Conservation (phyloP, 2,113 vertebrate species). For the Cyprinodon tularosa region DNA sequence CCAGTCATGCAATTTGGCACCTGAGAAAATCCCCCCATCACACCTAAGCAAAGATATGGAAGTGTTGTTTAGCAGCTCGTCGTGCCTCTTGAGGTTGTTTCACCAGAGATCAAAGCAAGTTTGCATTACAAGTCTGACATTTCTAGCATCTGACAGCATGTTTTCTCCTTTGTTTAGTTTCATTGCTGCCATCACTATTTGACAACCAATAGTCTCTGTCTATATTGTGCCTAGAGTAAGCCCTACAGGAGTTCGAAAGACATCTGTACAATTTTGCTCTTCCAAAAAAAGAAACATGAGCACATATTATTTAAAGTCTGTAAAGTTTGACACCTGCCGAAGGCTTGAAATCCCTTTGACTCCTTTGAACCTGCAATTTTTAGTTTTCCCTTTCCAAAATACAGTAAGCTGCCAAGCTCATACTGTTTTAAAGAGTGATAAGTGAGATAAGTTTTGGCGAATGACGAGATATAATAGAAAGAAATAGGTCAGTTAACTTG, state of each 20-base stretch:
- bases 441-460: conserved; percentile 32
- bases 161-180: conserved; percentile 1
- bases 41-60: background rate
- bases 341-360: conserved; percentile 43
- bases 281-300: conserved; percentile 13
- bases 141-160: conserved; percentile 44
- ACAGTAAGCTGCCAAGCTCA: conserved; percentile 27
- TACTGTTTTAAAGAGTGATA: conserved; percentile 55
- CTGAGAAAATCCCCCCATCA: conserved; percentile 25
- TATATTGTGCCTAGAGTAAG: conserved; percentile 1
- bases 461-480: conserved; percentile 26
- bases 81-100: conserved; percentile 29
- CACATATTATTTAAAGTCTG: conserved; percentile 31
- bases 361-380: conserved; percentile 29
- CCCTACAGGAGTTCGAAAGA: conserved; percentile 31
- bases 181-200: conserved; percentile 11
- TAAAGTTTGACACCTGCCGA: conserved; percentile 31
- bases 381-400: conserved; percentile 19
- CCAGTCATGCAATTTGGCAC: conserved; percentile 12
- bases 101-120: conserved; percentile 57
- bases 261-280: conserved; percentile 31
- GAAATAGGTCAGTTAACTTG: conserved; percentile 36
- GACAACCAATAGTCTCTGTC: conserved; percentile 17
- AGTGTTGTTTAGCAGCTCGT: conserved; percentile 14
- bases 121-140: conserved; percentile 53